Conservation (phyloP, 2,113 vertebrate genomes). For the Macroglossus sobrinus region DNA sequence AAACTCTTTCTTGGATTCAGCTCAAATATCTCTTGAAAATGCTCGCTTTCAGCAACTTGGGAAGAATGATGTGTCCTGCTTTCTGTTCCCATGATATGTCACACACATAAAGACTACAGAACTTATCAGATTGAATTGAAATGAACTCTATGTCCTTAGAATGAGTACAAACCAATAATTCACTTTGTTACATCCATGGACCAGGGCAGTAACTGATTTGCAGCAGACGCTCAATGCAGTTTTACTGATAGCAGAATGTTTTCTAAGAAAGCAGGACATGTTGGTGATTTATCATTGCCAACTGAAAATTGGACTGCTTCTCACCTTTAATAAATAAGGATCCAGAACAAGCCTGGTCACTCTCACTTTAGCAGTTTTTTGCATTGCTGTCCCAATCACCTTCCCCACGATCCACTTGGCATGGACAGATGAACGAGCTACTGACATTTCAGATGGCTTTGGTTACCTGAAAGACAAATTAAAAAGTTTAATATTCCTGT, state of each 20-base stretch:
- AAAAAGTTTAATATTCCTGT: background rate
- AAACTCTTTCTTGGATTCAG: background rate
- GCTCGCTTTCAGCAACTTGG: background rate
- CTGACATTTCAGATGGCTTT: slow-evolving; percentile 88
- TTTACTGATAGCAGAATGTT: background rate
- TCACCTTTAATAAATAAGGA: slow-evolving; percentile 95
- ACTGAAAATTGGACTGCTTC: background rate
- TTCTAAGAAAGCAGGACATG: background rate
- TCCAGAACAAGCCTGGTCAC: slow-evolving; percentile 95
- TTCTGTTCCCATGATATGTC: background rate
- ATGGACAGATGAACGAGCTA: slow-evolving; percentile 88
- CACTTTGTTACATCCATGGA: background rate
- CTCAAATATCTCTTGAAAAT: background rate
- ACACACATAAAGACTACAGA: background rate
- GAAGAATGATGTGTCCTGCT: background rate
- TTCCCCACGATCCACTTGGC: slow-evolving; percentile 96
- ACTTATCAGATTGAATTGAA: background rate
- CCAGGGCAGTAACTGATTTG: background rate
- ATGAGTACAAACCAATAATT: background rate
- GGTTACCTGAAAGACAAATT: slow-evolving; percentile 65
- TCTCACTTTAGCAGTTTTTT: slow-evolving; percentile 96
- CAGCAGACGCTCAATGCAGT: background rate
- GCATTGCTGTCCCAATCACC: slow-evolving; percentile 97
- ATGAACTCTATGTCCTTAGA: background rate
- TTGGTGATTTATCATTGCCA: background rate